Evolutionary conservation across 2,888 invertebrate genomes (phyloP).

Genomic region (Rotaria magnacalcarata): DNA sequence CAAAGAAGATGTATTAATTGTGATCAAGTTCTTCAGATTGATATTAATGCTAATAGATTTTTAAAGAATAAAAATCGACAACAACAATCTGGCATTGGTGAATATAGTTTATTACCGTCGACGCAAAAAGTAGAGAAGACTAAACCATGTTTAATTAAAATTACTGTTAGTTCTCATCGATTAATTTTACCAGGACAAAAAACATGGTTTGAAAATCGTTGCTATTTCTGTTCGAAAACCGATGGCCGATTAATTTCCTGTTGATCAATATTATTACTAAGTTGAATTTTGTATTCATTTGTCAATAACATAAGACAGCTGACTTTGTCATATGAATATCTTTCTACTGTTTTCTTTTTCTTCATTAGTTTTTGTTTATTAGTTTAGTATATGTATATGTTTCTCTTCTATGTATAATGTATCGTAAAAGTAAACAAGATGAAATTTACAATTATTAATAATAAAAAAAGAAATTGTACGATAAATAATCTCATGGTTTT

Average conservation of each 20-base stretch:
- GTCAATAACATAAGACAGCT: neutral
- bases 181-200: neutral
- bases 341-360: neutral
- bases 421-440: neutral
- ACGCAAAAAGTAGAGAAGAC: neutral
- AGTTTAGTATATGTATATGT: neutral
- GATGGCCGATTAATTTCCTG: neutral
- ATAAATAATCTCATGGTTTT: neutral
- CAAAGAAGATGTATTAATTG: neutral
- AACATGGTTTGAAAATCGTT: conserved; percentile 15
- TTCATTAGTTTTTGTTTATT: neutral
- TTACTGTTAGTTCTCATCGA: neutral
- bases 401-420: neutral
- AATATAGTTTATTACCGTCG: neutral
- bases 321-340: neutral
- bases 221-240: neutral
- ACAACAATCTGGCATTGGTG: neutral
- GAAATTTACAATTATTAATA: neutral
- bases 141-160: conserved; percentile 1
- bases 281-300: neutral
- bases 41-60: neutral
- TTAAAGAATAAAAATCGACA: neutral
- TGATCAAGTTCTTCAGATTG: neutral
- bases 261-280: neutral
- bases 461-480: neutral